Percentiles rank a stretch among this genome's conserved stretches.
These are phyloP conservation scores for Rafetus swinhoei DNA, from an alignment of 2,113 vertebrate genomes.

Conservation along the genomic window DNA sequence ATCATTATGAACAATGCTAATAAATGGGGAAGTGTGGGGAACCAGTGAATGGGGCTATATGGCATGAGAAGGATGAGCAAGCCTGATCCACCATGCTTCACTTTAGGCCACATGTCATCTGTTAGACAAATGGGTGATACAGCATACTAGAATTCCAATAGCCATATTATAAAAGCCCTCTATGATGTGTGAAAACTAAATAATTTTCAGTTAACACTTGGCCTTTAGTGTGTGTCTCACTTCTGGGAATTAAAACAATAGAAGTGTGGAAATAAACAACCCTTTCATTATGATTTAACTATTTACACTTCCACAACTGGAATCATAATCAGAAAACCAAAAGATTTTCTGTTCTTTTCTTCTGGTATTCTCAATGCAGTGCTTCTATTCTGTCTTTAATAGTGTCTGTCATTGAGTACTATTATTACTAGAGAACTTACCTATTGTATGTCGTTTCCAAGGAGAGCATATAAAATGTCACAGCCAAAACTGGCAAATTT, in stretches of 20 bases:
- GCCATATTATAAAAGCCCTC: not conserved
- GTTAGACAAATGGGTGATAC: not conserved
- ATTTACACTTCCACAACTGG: not conserved
- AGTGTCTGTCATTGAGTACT: not conserved
- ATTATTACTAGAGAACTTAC: not conserved
- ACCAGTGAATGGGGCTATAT: not conserved
- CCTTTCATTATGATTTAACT: not conserved
- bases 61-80: not conserved
- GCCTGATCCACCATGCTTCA: not conserved
- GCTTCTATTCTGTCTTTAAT: not conserved
- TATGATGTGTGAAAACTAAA: not conserved
- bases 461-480: not conserved
- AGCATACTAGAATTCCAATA: not conserved
- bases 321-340: not conserved
- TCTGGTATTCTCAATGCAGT: not conserved
- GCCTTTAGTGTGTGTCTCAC: not conserved
- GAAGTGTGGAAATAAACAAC: not conserved
- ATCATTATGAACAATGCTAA: not conserved
- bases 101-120: not conserved
- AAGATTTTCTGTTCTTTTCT: conserved; percentile 10
- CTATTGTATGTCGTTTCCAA: not conserved
- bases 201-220: not conserved
- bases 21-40: not conserved
- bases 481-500: not conserved
- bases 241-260: not conserved